A percentile compares a stretch with the other conserved stretches of the same genome.
Conservation (phyloP, 2,888 invertebrate species). For the Prenolepis imparis region DNA sequence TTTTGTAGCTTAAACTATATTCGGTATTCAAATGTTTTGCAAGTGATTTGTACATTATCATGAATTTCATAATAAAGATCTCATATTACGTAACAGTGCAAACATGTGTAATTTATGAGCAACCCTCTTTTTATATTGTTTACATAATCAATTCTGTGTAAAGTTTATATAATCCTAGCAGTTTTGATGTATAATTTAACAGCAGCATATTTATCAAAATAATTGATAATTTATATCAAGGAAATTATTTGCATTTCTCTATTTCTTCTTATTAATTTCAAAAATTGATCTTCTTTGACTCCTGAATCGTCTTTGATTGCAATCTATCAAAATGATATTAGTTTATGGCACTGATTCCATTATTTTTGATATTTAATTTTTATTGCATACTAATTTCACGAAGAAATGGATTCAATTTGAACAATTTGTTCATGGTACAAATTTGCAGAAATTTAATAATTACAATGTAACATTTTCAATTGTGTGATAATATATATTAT, state of each 20-base stretch:
- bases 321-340: constrained; percentile 21
- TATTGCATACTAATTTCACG: neutral
- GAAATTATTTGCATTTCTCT: constrained; percentile 20
- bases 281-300: constrained; percentile 4
- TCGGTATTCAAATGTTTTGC: constrained; percentile 75
- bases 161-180: neutral
- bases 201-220: constrained; percentile 4
- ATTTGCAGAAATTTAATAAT: constrained; percentile 4
- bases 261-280: neutral
- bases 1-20: constrained; percentile 71
- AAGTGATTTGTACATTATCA: constrained; percentile 82
- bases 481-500: neutral
- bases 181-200: constrained; percentile 12
- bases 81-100: constrained; percentile 75
- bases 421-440: neutral
- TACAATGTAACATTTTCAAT: constrained; percentile 7
- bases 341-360: constrained; percentile 64
- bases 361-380: neutral
- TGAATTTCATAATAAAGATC: constrained; percentile 78
- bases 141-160: constrained; percentile 45
- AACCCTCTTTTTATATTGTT: constrained; percentile 64
- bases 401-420: constrained; percentile 1
- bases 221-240: neutral
- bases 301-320: neutral
- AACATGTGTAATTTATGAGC: constrained; percentile 77